Base-by-base conservation (phyloP, 2,113 vertebrate genomes). In the Esox niger region DNA sequence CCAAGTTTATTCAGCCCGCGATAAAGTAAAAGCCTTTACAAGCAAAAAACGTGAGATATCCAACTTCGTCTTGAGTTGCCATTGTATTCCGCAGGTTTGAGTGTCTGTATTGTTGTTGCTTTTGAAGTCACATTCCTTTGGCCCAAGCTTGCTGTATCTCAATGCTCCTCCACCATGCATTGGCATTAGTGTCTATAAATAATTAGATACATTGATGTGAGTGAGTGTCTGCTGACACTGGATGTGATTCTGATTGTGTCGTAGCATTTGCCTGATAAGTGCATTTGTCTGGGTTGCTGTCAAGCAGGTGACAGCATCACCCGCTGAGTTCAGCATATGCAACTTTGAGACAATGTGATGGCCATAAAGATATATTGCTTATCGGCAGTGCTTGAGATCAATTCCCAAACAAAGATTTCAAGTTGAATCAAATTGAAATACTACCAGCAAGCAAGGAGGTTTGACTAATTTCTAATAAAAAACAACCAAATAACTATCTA, bases 121-220 rank as follows among this genome's bases (percentile, higher is more conserved):
- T 58, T n/a, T n/a, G n/a, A n/a, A n/a, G n/a, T 83, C 74, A 79
- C 73, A 82, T 82, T 74, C 78, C 75, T 21, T 59, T 59, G 60
- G 68, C 66, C 62, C 60, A 59, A 64, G 30, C 68, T 64, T 61
- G 67, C 31, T 73, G 70, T 3, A 66, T 78, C 73, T 65, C 47
- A 52, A 81, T 79, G 75, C 64, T 79, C 80, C 82, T 74, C 80
- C 77, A 83, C 69, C 69, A 61, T 77, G 83, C 82, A 70, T 76
- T 80, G 79, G 80, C 74, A 66, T 69, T 70, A 78, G 66, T n/a
- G 74, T 80, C 77, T 74, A 74, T 56, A 69, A 74, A 82, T 76
- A 80, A 74, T 75, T 49, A 67, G 77, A 68, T 65, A 68, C 68
- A 73, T 71, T 38, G 30, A 13, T 70, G 60, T 63, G 46, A 35